A percentile compares a stretch with the other conserved stretches of the same genome.
phyloP scores from a whole-genome alignment of 1,140 invertebrate genomes.

The Zaprionus nigranus region DNA sequence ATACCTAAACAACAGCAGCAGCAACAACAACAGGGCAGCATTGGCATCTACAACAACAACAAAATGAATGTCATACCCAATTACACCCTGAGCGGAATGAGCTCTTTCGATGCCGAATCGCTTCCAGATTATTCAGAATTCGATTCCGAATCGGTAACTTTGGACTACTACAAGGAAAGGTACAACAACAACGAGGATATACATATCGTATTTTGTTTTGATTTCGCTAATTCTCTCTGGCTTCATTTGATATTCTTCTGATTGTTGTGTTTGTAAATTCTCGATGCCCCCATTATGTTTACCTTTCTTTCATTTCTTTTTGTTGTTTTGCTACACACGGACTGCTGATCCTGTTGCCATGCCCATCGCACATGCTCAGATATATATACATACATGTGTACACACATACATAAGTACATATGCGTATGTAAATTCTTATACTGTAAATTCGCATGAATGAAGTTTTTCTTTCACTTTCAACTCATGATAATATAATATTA shows the following conservation, averaged over 20 bases:
- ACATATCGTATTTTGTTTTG: constrained; percentile 65
- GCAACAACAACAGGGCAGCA: constrained; percentile 61
- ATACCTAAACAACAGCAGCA: constrained; percentile 36
- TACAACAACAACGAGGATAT: constrained; percentile 46
- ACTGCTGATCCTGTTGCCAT: constrained; percentile 72
- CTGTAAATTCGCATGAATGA: background rate
- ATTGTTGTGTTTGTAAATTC: constrained; percentile 38
- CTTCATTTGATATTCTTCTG: constrained; percentile 32
- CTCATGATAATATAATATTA: background rate
- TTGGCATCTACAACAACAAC: constrained; percentile 64
- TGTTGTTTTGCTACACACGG: constrained; percentile 18
- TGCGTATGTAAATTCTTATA: background rate
- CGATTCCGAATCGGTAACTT: constrained; percentile 85
- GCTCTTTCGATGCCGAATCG: constrained; percentile 85
- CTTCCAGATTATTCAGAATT: constrained; percentile 87
- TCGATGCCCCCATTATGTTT: constrained; percentile 63
- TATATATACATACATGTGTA: constrained; percentile 24
- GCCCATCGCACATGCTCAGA: constrained; percentile 48
- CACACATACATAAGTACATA: background rate
- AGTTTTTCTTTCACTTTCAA: background rate
- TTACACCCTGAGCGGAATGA: constrained; percentile 85
- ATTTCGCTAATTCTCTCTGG: constrained; percentile 48
- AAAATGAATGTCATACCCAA: constrained; percentile 71
- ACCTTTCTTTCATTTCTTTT: constrained; percentile 21
- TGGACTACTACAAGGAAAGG: constrained; percentile 86